Conservation (phyloP, 2,113 vertebrate species). For the Cercocebus atys region DNA sequence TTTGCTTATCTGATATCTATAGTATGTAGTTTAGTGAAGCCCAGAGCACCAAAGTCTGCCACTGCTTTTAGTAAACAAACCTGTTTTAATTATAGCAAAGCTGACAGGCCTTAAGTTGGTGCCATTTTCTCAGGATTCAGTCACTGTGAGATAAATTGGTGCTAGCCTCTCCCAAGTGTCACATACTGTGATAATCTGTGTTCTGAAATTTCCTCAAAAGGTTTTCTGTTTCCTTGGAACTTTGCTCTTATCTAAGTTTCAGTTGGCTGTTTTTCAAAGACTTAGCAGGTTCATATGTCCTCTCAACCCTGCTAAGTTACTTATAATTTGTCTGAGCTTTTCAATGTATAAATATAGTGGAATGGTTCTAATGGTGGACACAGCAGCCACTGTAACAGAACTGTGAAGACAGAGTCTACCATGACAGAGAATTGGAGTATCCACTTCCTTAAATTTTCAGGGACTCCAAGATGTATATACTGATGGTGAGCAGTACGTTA, state of each 20-base stretch:
- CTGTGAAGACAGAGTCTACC: neutral
- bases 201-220: neutral
- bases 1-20: neutral
- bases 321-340: neutral
- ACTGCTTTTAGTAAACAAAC: conserved; percentile 18
- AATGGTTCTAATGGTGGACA: neutral
- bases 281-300: neutral
- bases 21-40: neutral
- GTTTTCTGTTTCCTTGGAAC: neutral
- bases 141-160: neutral
- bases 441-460: neutral
- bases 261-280: neutral
- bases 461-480: neutral
- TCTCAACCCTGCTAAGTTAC: neutral
- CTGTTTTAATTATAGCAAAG: neutral
- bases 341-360: neutral
- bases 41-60: neutral
- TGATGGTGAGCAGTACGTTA: neutral
- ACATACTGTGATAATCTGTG: neutral
- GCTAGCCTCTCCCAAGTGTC: neutral
- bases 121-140: neutral
- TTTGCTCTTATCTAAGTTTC: conserved; percentile 7
- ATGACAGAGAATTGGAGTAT: neutral
- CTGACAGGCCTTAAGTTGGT: neutral
- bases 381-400: neutral